Evolutionary conservation across 2,113 vertebrate genomes (phyloP).

Genomic region (Pitta sordida): DNA sequence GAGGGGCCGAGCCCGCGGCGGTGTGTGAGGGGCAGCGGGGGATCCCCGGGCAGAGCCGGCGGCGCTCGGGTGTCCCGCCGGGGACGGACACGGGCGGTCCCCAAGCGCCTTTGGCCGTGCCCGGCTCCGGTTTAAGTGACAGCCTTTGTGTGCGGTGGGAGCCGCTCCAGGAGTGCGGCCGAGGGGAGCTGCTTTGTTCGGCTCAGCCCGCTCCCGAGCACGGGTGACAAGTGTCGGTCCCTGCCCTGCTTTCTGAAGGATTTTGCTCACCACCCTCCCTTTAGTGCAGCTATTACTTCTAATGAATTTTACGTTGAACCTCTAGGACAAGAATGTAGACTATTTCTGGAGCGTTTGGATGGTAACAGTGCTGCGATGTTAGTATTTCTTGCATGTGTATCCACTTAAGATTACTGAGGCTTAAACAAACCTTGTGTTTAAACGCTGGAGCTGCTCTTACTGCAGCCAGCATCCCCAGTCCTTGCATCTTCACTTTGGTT

Average conservation of each 20-base stretch:
- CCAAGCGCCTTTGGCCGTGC: background rate
- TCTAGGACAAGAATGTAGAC: background rate
- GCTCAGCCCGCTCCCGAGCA: background rate
- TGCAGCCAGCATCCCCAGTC: background rate
- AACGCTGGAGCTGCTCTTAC: background rate
- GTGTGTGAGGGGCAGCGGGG: background rate
- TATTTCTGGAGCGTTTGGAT: background rate
- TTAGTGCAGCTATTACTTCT: background rate
- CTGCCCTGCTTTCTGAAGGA: background rate
- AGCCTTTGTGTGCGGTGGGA: background rate
- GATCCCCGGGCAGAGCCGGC: background rate
- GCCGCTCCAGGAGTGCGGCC: background rate
- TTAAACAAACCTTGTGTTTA: background rate
- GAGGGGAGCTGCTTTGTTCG: background rate
- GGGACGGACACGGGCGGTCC: background rate
- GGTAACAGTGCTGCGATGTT: background rate
- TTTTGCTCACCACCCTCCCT: background rate
- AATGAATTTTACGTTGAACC: background rate
- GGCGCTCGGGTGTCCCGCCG: background rate
- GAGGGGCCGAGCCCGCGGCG: background rate
- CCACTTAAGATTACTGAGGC: background rate
- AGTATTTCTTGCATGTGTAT: background rate
- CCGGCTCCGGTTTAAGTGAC: background rate
- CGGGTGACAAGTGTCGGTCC: background rate
- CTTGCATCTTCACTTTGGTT: background rate